Base-by-base conservation (phyloP, 2,797 vertebrate genomes). In the Leuciscus waleckii region DNA sequence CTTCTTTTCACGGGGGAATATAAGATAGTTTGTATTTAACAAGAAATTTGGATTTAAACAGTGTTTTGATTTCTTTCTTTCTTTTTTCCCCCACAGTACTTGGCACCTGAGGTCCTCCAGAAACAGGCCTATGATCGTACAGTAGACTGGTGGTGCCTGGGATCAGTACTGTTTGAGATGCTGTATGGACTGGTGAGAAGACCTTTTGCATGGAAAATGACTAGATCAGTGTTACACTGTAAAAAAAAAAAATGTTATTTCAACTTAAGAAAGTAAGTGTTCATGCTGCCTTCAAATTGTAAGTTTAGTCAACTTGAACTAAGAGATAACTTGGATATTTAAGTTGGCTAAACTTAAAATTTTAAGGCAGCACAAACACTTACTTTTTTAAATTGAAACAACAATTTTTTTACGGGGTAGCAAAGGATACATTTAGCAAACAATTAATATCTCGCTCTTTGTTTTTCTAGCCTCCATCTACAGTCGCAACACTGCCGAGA, bases 81-180 rank as follows among this genome's bases (percentile, higher is more conserved):
- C 17, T 35, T 68, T 56, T 14, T 26, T 0, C 0, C 26, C 61
- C 61, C 2, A 65, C 91, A 96, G 95, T 96, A 96, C 70, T 79
- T 96, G 92, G 95, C 95, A 5, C 95, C 95, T 0, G 95, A 96
- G 92, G 95, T 96, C 51, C 94, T 96, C 35, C 95, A 95, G 93
- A 96, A 96, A 91, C 95, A 96, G 86, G 95, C 95, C 0, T 96
- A 96, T 9, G 95, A 96, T 90, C 95, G 95, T 69, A 95, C 95
- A 0, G 95, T 96, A 3, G 95, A 96, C 87, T 96, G 95, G 95
- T 96, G 95, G 95, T 96, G 95, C 54, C 91, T 96, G 77, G 95
- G 95, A 41, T 96, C 95, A 0, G 95, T 96, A 79, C 95, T 96
- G 23, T 96, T 96, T 14, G 95, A 96, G 93, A 96, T 96, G 95